These are phyloP conservation scores for Ormyrus pomaceus DNA, from an alignment of 2,888 invertebrate genomes.

Conservation along the genomic window DNA sequence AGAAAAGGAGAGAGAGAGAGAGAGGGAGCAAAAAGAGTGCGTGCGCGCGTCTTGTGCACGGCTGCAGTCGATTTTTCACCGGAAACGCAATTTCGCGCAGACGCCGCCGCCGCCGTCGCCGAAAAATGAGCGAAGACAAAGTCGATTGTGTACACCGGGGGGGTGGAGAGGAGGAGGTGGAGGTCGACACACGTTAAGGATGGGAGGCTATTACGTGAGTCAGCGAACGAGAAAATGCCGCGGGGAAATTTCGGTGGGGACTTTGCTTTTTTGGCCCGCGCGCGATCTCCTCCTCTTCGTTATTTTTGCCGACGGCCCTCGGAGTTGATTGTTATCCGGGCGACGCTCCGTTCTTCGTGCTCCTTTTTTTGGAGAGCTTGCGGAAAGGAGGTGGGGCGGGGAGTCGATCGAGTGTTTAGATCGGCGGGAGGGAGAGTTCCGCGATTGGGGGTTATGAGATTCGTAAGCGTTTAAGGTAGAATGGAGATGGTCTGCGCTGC, in stretches of 20 bases:
- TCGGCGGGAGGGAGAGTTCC: background rate
- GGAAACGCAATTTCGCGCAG: slow-evolving; percentile 26
- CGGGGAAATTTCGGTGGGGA: slow-evolving; percentile 28
- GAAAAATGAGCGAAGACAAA: slow-evolving; percentile 32
- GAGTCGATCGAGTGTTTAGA: background rate
- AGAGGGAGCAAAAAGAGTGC: too few species aligned
- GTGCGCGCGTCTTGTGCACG: background rate
- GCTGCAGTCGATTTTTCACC: slow-evolving; percentile 38
- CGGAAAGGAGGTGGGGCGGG: background rate
- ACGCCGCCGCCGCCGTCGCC: slow-evolving; percentile 1
- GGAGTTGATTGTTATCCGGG: slow-evolving; percentile 4
- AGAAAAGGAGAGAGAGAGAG: too few species aligned
- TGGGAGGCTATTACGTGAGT: slow-evolving; percentile 44
- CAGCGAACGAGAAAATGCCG: slow-evolving; percentile 46
- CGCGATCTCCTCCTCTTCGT: background rate
- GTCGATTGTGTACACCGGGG: background rate
- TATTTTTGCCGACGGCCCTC: background rate
- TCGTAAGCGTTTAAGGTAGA: too few species aligned
- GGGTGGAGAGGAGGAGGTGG: too few species aligned
- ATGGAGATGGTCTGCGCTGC: too few species aligned
- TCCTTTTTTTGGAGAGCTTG: too few species aligned
- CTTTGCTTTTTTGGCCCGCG: slow-evolving; percentile 3
- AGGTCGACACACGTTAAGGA: too few species aligned
- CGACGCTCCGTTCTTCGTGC: background rate
- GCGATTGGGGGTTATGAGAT: background rate